Percentiles rank a stretch among this genome's conserved stretches.
Conservation (phyloP, 2,888 invertebrate species). For the Tipula helvola region DNA sequence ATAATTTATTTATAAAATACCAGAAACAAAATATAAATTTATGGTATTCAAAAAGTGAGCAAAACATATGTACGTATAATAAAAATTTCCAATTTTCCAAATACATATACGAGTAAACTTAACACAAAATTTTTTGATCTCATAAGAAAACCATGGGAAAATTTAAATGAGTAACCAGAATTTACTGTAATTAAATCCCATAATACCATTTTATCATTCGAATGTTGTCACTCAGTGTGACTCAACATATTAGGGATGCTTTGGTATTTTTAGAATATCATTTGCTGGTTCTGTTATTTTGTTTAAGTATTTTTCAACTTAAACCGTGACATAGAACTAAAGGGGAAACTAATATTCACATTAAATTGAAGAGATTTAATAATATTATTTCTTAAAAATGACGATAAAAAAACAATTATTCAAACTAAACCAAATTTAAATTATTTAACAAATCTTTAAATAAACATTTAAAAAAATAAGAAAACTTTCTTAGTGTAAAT, state of each 20-base stretch:
- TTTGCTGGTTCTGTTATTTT: background rate
- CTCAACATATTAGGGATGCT: background rate
- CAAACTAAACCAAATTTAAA: too few relatives aligned
- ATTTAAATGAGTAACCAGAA: background rate
- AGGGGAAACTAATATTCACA: too few relatives aligned
- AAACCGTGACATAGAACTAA: background rate
- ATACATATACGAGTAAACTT: background rate
- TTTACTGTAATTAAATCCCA: background rate
- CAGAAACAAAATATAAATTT: background rate
- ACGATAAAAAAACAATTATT: too few relatives aligned
- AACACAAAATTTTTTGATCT: background rate
- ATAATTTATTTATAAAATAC: background rate
- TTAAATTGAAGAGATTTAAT: too few relatives aligned
- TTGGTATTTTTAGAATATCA: background rate
- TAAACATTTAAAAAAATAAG: too few relatives aligned
- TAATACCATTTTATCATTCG: background rate
- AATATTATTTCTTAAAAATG: too few relatives aligned
- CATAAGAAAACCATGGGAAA: background rate
- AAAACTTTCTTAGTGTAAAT: too few relatives aligned
- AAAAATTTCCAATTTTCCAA: background rate
- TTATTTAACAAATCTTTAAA: too few relatives aligned
- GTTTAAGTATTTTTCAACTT: background rate
- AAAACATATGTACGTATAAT: background rate
- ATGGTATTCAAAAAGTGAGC: background rate
- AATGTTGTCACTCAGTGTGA: background rate